Evolutionary conservation across 1,140 invertebrate genomes (phyloP), one percentile per base, ranked within the genome.

Genomic region (Polyergus mexicanus): DNA sequence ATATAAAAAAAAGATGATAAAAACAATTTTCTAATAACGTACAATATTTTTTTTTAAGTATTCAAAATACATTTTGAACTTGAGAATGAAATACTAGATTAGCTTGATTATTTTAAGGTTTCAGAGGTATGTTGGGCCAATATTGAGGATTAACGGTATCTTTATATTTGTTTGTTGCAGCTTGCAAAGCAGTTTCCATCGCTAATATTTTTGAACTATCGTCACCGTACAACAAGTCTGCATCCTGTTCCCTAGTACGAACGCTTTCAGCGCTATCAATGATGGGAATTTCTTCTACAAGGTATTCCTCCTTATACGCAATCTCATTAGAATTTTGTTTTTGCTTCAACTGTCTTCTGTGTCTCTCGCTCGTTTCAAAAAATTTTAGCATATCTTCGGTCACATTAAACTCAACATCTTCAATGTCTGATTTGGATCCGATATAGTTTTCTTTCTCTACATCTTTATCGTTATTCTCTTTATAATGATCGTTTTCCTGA

Each of bases 51-150:
- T 1, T 25, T 38, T 74, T 44, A 65, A 72, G 28, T 35, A 4
- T 44, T 58, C n/a, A 47, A 22, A 76, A 71, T 77, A 76, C 16
- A 71, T 69, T 54, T 69, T 54, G 2, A 28, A 41, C 72, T 56
- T 41, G 3, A 51, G 63, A n/a, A 44, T 62, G 28, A n/a, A 4
- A n/a, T 13, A 19, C 5, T 22, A 47, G 13, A 22, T 22, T 28
- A 84, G 6, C 41, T 87, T 66, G 68, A n/a, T 35, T 5, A 54
- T 80, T 69, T 87, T 85, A 92, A 66, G 86, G 84, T 84, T 96
- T 97, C 54, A 98, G 94, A 19, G 97, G 97, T 91, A 98, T 96
- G 93, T 97, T 97, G 0, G 97, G 97, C 97, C 97, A 98, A 75
- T 96, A 95, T 65, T 95, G 94, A 22, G 97, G 96, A 88, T 97